Evolutionary conservation across 1,140 invertebrate genomes (phyloP).

Genomic region (Venustaconcha ellipsiformis): DNA sequence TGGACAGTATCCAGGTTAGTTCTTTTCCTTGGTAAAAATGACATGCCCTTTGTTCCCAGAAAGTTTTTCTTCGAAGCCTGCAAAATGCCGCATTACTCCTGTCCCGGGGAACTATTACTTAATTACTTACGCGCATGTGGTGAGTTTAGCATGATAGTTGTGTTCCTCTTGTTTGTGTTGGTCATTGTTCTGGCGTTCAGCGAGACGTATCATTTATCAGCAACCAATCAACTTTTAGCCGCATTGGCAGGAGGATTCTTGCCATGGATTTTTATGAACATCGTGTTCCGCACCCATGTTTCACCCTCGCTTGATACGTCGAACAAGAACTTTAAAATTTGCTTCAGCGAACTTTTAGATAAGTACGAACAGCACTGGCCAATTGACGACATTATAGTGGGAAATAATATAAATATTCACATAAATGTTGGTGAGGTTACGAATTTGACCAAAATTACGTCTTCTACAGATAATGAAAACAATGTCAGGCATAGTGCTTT

Average conservation of each 20-base stretch:
- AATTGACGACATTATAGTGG: conserved; percentile 20
- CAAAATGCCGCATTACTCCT: conserved; percentile 12
- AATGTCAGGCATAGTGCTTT: too few species aligned
- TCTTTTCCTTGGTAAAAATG: conserved; percentile 22
- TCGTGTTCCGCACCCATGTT: conserved; percentile 14
- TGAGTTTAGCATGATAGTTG: conserved; percentile 16
- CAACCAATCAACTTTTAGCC: conserved; percentile 31
- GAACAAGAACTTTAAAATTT: conserved; percentile 11
- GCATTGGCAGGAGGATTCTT: conserved; percentile 33
- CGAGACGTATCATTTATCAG: conserved; percentile 24
- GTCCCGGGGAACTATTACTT: conserved; percentile 15
- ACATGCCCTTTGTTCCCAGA: conserved; percentile 20
- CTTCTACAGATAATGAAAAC: too few species aligned
- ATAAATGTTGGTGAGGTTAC: too few species aligned
- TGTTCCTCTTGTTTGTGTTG: conserved; percentile 32
- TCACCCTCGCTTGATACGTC: conserved; percentile 3
- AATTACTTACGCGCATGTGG: conserved; percentile 8
- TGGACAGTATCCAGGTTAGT: conserved; percentile 10
- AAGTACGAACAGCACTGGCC: conserved; percentile 16
- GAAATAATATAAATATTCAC: too few species aligned
- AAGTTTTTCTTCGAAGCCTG: conserved; percentile 25
- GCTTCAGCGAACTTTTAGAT: conserved; percentile 8
- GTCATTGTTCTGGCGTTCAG: conserved; percentile 33
- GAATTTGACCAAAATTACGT: too few species aligned
- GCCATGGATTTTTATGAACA: conserved; percentile 31